Evolutionary conservation across 1,140 invertebrate species (phyloP).

Genomic region (Chymomyza costata): DNA sequence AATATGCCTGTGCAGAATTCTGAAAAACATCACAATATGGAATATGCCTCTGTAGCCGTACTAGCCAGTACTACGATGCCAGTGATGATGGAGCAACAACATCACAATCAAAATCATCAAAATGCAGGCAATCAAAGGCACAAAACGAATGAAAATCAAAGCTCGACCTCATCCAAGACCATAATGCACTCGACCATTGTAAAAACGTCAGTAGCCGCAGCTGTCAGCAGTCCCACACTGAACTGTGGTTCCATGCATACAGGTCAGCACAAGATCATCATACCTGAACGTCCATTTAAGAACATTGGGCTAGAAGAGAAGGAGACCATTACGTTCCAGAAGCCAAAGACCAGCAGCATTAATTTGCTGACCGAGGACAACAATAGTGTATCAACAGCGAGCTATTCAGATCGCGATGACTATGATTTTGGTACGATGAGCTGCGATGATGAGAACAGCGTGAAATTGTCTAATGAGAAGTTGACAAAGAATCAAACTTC

Average conservation of each 20-base stretch:
- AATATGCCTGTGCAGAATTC: background rate
- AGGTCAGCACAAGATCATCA: slow-evolving; percentile 43
- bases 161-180: slow-evolving; percentile 70
- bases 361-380: slow-evolving; percentile 66
- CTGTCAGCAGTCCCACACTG: slow-evolving; percentile 40
- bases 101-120: slow-evolving; percentile 1
- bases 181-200: slow-evolving; percentile 75
- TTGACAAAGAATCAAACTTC: slow-evolving; percentile 17
- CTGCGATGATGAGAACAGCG: slow-evolving; percentile 53
- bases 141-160: slow-evolving; percentile 40
- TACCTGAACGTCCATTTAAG: slow-evolving; percentile 69
- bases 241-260: slow-evolving; percentile 35
- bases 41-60: background rate
- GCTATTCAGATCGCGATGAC: slow-evolving; percentile 73
- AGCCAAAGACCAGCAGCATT: slow-evolving; percentile 52
- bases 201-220: slow-evolving; percentile 36
- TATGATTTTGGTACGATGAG: slow-evolving; percentile 72
- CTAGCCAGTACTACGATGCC: background rate
- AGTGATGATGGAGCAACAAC: background rate
- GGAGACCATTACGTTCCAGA: slow-evolving; percentile 65
- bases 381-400: slow-evolving; percentile 68
- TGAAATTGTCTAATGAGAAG: slow-evolving; percentile 17
- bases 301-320: slow-evolving; percentile 72
- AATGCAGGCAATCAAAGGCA: background rate
- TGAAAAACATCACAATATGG: slow-evolving; percentile 1